These are phyloP conservation scores for Netelia fuscicornis DNA, from an alignment of 2,888 invertebrate species.

Conservation along the genomic window DNA sequence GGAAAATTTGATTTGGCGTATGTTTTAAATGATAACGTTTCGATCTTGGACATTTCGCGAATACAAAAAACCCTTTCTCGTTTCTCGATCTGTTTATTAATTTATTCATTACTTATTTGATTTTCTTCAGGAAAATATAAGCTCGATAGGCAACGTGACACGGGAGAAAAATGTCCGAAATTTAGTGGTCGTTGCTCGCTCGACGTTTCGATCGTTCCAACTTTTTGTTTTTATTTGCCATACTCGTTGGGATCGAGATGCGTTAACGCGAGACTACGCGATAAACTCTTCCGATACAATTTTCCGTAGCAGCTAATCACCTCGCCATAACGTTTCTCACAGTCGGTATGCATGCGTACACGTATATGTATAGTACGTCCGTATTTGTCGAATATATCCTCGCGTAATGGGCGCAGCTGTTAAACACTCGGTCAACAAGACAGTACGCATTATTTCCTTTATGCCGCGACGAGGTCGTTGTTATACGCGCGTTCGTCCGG, in stretches of 20 bases:
- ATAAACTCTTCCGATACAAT: conserved; percentile 15
- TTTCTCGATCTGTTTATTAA: too few species aligned
- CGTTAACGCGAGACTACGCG: background rate
- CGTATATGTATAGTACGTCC: background rate
- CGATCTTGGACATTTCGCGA: too few species aligned
- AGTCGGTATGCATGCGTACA: conserved; percentile 1
- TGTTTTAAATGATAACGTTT: too few species aligned
- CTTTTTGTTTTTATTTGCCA: conserved; percentile 5
- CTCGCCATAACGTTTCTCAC: conserved; percentile 44
- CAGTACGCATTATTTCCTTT: too few species aligned
- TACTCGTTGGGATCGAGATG: conserved; percentile 5
- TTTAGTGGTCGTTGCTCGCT: conserved; percentile 4
- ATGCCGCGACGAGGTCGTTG: too few species aligned
- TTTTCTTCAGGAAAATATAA: background rate
- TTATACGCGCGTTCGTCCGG: too few species aligned
- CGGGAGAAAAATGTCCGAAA: conserved; percentile 1
- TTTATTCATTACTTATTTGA: too few species aligned
- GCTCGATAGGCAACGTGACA: background rate
- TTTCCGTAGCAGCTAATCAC: conserved; percentile 39
- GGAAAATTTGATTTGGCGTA: too few species aligned
- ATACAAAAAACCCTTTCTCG: too few species aligned
- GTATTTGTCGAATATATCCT: too few species aligned
- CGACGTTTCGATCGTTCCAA: conserved; percentile 26
- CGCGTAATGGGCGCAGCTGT: too few species aligned
- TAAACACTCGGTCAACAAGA: too few species aligned